These are phyloP conservation scores for Setophaga coronata DNA, from an alignment of 2,113 vertebrate species.

Conservation along the genomic window DNA sequence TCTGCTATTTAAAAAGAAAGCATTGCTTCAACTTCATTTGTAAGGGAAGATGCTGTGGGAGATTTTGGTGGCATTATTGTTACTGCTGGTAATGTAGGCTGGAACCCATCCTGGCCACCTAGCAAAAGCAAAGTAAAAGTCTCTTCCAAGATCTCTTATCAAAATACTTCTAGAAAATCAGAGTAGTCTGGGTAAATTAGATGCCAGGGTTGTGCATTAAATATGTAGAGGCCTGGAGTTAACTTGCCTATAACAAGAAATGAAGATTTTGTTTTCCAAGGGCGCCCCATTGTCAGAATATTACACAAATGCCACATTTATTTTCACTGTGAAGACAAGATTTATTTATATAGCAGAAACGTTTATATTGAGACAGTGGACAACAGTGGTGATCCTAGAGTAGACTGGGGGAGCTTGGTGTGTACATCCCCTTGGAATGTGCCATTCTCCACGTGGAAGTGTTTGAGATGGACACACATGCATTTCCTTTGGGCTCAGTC, in stretches of 20 bases:
- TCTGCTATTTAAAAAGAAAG: not conserved
- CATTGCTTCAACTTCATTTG: not conserved
- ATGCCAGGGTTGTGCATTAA: not conserved
- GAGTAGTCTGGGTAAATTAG: not conserved
- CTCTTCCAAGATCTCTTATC: not conserved
- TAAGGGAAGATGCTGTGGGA: not conserved
- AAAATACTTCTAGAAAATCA: not conserved
- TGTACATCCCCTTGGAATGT: accelerated
- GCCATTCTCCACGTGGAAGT: accelerated
- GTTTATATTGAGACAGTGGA: not conserved
- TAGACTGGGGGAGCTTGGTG: not conserved
- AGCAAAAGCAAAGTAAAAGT: not conserved
- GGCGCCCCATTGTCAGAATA: not conserved
- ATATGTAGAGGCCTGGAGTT: not conserved
- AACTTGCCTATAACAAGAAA: not conserved
- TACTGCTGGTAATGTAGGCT: not conserved
- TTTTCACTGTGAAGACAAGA: not conserved
- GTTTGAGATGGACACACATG: not conserved
- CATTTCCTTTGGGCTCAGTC: not conserved
- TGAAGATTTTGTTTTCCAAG: not conserved
- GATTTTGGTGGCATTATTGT: not conserved
- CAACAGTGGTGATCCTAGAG: not conserved
- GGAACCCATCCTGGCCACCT: not conserved
- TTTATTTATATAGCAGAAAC: not conserved
- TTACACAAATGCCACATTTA: not conserved